These are phyloP conservation scores for Cephus spinipes DNA, from an alignment of 2,888 invertebrate species.

Conservation along the genomic window DNA sequence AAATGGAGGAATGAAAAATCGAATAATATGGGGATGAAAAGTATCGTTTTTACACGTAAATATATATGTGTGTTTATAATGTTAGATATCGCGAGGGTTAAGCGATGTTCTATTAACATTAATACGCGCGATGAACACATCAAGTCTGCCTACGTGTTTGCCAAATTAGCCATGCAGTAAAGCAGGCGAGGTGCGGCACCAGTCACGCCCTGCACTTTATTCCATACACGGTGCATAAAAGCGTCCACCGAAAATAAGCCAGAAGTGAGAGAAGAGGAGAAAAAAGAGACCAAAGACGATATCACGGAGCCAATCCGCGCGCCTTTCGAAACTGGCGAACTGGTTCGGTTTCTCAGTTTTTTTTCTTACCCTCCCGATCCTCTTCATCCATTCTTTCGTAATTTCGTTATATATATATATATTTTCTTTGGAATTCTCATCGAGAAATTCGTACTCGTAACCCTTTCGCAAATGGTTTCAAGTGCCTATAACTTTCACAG, in stretches of 20 bases:
- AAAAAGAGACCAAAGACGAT: neutral
- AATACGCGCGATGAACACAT: conserved; percentile 21
- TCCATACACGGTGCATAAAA: conserved; percentile 14
- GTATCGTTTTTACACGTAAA: neutral
- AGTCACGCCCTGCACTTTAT: conserved; percentile 23
- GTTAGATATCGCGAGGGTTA: neutral
- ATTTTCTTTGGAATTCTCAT: neutral
- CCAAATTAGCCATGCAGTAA: conserved; percentile 19
- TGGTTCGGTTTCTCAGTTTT: neutral
- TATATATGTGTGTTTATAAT: neutral
- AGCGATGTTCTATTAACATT: conserved; percentile 17
- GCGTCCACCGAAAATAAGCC: conserved; percentile 2
- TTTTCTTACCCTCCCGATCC: neutral
- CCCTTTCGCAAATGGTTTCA: neutral
- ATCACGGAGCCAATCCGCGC: neutral
- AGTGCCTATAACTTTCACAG: neutral
- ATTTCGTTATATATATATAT: neutral
- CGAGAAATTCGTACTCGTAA: neutral
- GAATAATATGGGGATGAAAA: neutral
- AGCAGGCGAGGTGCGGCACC: neutral
- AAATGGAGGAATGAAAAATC: neutral
- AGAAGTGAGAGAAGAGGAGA: neutral
- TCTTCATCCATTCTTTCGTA: neutral
- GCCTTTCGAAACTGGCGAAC: neutral
- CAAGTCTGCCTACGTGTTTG: conserved; percentile 19